Evolutionary conservation across 1,140 invertebrate genomes (phyloP).

Genomic region (Spodoptera frugiperda): DNA sequence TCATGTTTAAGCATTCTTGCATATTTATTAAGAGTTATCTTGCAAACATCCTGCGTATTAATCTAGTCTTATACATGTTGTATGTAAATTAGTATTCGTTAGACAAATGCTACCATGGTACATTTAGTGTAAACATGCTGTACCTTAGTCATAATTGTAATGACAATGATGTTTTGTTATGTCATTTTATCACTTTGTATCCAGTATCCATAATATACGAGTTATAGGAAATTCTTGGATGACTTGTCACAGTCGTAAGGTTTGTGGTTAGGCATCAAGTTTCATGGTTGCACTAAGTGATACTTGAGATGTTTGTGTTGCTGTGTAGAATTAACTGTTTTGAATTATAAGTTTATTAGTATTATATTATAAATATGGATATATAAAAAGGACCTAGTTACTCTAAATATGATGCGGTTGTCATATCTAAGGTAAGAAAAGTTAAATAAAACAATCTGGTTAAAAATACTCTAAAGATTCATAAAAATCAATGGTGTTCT

Average conservation of each 20-base stretch:
- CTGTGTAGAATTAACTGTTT: not conserved
- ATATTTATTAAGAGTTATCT: slow-evolving; percentile 44
- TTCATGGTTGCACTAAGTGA: slow-evolving; percentile 32
- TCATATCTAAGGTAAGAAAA: too few species aligned
- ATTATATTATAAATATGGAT: too few species aligned
- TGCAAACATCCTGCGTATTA: slow-evolving; percentile 2
- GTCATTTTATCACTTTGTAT: slow-evolving; percentile 32
- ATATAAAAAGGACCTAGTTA: too few species aligned
- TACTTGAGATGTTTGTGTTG: not conserved
- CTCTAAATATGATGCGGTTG: too few species aligned
- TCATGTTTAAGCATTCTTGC: slow-evolving; percentile 52
- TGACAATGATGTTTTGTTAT: slow-evolving; percentile 6
- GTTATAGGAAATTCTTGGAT: slow-evolving; percentile 34
- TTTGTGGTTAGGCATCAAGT: slow-evolving; percentile 50
- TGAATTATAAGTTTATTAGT: not conserved
- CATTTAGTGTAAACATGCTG: not conserved
- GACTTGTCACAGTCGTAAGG: slow-evolving; percentile 20
- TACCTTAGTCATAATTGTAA: slow-evolving; percentile 11
- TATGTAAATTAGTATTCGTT: not conserved
- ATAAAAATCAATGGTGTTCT: too few species aligned
- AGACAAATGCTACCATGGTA: not conserved
- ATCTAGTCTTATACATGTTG: not conserved
- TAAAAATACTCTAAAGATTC: too few species aligned
- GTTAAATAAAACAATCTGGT: too few species aligned
- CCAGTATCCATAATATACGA: slow-evolving; percentile 3